A percentile compares a stretch with the other conserved stretches of the same genome.
phyloP scores from a whole-genome alignment of 2,797 vertebrate genomes.

The Labeo calbasu region DNA sequence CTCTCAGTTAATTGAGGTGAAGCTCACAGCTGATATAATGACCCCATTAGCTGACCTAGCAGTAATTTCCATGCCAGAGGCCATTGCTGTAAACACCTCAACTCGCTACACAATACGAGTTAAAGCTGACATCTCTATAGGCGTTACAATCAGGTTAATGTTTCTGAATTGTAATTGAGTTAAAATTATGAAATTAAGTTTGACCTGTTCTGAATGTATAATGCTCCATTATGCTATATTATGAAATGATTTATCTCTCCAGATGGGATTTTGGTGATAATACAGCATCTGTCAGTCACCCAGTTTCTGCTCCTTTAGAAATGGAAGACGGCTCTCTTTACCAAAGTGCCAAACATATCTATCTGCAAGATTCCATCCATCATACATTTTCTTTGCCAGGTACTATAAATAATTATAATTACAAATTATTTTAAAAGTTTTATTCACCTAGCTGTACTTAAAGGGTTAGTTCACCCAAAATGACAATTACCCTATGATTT shows the following conservation, averaged over 20 bases:
- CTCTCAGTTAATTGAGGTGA: conserved; percentile 70
- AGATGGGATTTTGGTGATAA: conserved; percentile 84
- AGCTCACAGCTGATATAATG: conserved; percentile 71
- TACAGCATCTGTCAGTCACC: conserved; percentile 60
- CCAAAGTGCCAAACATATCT: conserved; percentile 61
- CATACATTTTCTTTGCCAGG: conserved; percentile 74
- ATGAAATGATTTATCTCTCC: conserved; percentile 19
- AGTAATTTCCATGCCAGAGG: conserved; percentile 64
- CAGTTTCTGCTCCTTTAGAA: conserved; percentile 66
- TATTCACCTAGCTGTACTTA: no score
- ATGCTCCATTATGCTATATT: conserved; percentile 11
- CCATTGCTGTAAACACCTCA: conserved; percentile 62
- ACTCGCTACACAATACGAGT: conserved; percentile 70
- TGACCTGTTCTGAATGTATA: conserved; percentile 24
- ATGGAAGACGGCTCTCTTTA: conserved; percentile 51
- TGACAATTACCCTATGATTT: no score
- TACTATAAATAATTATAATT: conserved; percentile 56
- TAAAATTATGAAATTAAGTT: conserved; percentile 23
- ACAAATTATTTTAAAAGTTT: neutral
- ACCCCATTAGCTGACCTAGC: conserved; percentile 68
- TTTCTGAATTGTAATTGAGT: conserved; percentile 5
- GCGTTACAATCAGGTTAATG: conserved; percentile 74
- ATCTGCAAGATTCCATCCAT: conserved; percentile 69
- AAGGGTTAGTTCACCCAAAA: no score
- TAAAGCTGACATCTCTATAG: conserved; percentile 74